Base-by-base conservation (phyloP, 2,113 vertebrate species). In the Oncorhynchus nerka region DNA sequence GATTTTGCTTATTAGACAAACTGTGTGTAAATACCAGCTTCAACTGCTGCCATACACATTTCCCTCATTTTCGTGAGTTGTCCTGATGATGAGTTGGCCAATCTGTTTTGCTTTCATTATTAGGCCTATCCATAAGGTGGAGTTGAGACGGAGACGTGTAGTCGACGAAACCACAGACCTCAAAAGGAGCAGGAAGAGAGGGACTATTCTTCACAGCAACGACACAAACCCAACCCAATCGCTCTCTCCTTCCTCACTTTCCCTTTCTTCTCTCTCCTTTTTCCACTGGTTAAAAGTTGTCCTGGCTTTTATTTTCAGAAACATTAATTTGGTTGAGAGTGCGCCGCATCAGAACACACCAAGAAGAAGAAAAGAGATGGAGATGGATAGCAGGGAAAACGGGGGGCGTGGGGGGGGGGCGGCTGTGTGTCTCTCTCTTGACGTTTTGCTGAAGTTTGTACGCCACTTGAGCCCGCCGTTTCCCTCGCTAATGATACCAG, bases 381-480 rank as follows among this genome's bases (percentile, higher is more conserved):
- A 70, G 81, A 79, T 71, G 74, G 20, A 26, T 70, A 72, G 79
- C 11, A 34, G 34, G 32, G 32, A 30, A 79, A 26, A 28, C 57
- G 39, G 34, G 20, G n/a, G n/a, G n/a, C n/a, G 61, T 4, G 34
- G 20, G 61, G 5, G 73, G 79, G 69, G 82, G 78, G 87, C 82
- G 79, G 79, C 86, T 85, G 91, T 89, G 88, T 92, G 93, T 91
- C 90, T 90, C 89, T 86, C 90, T 89, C 89, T 92, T 94, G 93
- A 93, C 93, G 92, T 94, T 94, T 94, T 94, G 93, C 93, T 93
- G 94, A 94, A 94, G 93, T 94, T 94, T 94, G 93, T 93, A 92
- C 87, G 91, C 89, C 92, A 89, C 94, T 93, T 92, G 92, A 93
- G 93, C 90, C 91, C 85, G 86, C 88, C 89, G 88, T 91, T 90